Conservation (phyloP, 2,888 invertebrate species). For the Syrista parreyssii region DNA sequence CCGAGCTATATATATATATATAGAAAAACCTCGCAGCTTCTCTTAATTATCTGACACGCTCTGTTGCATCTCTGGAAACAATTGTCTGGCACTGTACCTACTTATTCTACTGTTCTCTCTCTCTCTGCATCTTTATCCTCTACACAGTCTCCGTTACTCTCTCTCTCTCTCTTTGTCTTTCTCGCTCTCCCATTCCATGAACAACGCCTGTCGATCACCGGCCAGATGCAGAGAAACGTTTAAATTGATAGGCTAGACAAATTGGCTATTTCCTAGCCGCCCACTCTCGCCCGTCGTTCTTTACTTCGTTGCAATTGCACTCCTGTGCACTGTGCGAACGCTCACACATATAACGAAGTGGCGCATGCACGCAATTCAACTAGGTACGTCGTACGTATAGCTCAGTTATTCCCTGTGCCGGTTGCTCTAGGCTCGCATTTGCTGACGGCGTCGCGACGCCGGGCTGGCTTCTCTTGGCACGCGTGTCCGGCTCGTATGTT, state of each 20-base stretch:
- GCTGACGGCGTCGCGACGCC: not conserved
- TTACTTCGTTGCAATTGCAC: not conserved
- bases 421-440: not conserved
- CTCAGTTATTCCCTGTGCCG: too few species aligned
- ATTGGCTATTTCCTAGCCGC: slow-evolving; percentile 40
- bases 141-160: slow-evolving; percentile 9
- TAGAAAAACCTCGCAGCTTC: slow-evolving; percentile 1
- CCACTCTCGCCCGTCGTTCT: not conserved
- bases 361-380: not conserved
- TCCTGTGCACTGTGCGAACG: not conserved
- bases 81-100: not conserved
- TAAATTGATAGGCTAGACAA: slow-evolving; percentile 41
- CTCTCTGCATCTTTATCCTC: slow-evolving; percentile 11
- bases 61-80: not conserved
- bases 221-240: slow-evolving; percentile 8
- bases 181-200: slow-evolving; percentile 4
- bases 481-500: not conserved
- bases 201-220: not conserved
- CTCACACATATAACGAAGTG: not conserved
- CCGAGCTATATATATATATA: slow-evolving; percentile 26
- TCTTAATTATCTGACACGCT: not conserved
- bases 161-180: not conserved
- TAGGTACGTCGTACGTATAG: not conserved
- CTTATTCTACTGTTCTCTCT: slow-evolving; percentile 16
- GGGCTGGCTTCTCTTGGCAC: not conserved